Evolutionary conservation across 2,797 vertebrate species (phyloP), one percentile per base, ranked within the genome.

Genomic region (Gila robusta): DNA sequence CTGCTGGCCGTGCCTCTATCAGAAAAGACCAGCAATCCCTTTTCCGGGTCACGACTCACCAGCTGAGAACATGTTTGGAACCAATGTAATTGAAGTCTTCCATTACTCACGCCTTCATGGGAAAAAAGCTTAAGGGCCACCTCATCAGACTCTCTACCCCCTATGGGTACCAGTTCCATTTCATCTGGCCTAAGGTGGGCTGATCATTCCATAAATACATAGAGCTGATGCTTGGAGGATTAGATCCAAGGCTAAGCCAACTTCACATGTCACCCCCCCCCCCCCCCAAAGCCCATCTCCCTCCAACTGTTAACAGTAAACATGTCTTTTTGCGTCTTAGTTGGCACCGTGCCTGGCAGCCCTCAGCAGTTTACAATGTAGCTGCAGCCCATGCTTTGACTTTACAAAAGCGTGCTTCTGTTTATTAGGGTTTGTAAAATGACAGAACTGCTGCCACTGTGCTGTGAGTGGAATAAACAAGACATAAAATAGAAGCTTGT

Each of bases 351-450:
- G 93, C 94, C 93, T 91, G 88, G 93, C 79, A 89, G 67, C 88
- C 90, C 91, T 87, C 80, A 78, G 89, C 89, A 64, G 87, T 92
- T 92, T 91, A 92, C 91, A 93, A 90, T 91, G 91, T 86, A 76
- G 90, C 82, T 87, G 88, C 47, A 74, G 92, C 90, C 74, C 82
- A 91, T 87, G 89, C 92, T 92, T 88, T 91, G 92, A 92, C 93
- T 94, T 91, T 88, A 90, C 91, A 82, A 91, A 91, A 91, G 93
- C 90, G 89, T 86, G 86, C 91, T 92, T 86, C 91, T 83, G 88
- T 93, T 94, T 92, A 93, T 93, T 92, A 93, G 84, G 87, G 86
- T 88, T 89, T 82, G 77, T 77, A 80, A 89, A 88, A 92, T 88
- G 92, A 93, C 93, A 93, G 90, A 91, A 91, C 77, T 87, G 69